Evolutionary conservation across 2,888 invertebrate genomes (phyloP), one percentile per base, ranked within the genome.

Genomic region (Agrypnus murinus): DNA sequence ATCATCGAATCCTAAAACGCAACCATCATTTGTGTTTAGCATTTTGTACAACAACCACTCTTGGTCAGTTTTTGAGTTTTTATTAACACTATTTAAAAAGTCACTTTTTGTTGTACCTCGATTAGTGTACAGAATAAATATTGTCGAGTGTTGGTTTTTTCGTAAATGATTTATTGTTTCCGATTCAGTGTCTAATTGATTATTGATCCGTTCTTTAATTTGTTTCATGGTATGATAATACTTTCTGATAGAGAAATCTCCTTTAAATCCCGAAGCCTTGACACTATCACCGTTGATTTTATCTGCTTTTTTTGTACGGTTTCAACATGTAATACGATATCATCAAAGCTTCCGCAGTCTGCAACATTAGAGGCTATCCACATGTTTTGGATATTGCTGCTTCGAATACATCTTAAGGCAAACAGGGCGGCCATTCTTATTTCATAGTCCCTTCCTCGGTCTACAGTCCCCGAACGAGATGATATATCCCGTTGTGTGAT

Each of bases 61-160:
- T 1, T 43, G 9, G 25, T 43, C 43, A 1, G 7, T 8, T 1
- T 19, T 12, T 5, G 43, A 59, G 3, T 31, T n/a, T 48, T 36
- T 62, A 7, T 15, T 14, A 0, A 62, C 19, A 5, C 12, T 14
- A 43, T 32, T 36, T 6, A 62, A 19, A 12, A 46, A 48, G 12
- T 48, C 36, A 14, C 14, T 48, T 15, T 62, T 36, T 3, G 38
- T 12, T 10, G 14, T 34, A 7, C 62, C 36, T 15, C 48, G 46
- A 12, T 46, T 62, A 19, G 62, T 62, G 10, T 15, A 62, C 19
- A 62, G 14, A n/a, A 62, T 15, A 19, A 62, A 62, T 6, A 34
- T 25, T 19, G 31, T 62, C 3, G 32, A 12, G 0, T 62, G 46
- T 1, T 9, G 32, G 14, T 46, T 32, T 1, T 1, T 1, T 12